These are phyloP conservation scores for Scortum barcoo DNA, from an alignment of 2,113 vertebrate species.

Conservation along the genomic window DNA sequence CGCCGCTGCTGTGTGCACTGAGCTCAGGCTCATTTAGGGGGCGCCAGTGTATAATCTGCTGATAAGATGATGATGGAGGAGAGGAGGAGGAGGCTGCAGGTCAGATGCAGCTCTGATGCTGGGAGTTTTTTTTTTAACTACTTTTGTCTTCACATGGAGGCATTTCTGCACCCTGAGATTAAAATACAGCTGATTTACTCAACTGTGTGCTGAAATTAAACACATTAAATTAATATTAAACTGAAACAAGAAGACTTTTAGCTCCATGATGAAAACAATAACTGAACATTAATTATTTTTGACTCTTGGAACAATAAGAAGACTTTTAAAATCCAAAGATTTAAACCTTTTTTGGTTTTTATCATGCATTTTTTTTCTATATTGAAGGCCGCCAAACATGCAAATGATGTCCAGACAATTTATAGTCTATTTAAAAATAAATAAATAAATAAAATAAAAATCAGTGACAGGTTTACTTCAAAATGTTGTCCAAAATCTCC, in stretches of 20 bases:
- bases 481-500: not conserved
- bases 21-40: conserved; percentile 70
- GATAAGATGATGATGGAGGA: conserved; percentile 3
- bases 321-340: not conserved
- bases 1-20: conserved; percentile 41
- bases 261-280: too few species aligned
- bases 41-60: conserved; percentile 77
- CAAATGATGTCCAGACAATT: not conserved
- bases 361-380: not conserved
- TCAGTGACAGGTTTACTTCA: not conserved
- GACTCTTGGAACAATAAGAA: not conserved
- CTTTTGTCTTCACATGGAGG: not conserved
- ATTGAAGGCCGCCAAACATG: too few species aligned
- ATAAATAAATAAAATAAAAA: not conserved
- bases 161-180: not conserved
- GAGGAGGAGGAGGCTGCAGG: not conserved
- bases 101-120: conserved; percentile 20
- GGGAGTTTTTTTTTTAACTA: not conserved
- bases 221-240: too few species aligned
- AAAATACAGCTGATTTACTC: too few species aligned
- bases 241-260: not conserved
- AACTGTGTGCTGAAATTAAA: too few species aligned
- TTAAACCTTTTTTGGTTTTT: not conserved
- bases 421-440: not conserved
- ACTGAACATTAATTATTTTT: not conserved